Evolutionary conservation across 2,113 vertebrate species (phyloP).

Genomic region (Drymodes brunneopygia): DNA sequence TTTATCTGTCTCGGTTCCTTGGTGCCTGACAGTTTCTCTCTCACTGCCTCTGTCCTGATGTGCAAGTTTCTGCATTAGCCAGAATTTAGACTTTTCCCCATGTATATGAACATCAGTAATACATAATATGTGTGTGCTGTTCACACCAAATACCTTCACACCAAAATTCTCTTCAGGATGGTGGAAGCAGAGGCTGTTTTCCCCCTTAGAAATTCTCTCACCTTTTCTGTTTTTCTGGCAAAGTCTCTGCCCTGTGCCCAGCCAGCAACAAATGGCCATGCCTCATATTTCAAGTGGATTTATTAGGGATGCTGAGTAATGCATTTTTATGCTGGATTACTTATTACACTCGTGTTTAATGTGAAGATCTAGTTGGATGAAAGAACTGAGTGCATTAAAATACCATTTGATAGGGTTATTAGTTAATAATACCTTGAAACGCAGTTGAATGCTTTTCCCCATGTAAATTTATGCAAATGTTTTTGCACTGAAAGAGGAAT

Average conservation of each 20-base stretch:
- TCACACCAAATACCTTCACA: background rate
- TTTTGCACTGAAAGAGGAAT: background rate
- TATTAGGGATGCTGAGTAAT: background rate
- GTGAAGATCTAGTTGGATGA: background rate
- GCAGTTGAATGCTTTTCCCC: background rate
- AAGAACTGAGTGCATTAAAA: background rate
- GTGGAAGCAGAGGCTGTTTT: background rate
- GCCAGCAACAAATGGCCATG: background rate
- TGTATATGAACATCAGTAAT: background rate
- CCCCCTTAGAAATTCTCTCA: background rate
- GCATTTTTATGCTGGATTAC: background rate
- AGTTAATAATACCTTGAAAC: conserved; percentile 9
- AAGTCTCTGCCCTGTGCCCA: background rate
- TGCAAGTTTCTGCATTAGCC: background rate
- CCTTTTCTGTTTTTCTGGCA: background rate
- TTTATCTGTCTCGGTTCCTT: rapidly evolving
- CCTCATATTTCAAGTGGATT: background rate
- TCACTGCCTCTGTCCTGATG: background rate
- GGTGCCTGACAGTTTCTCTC: background rate
- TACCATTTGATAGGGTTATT: background rate
- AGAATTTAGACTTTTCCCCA: background rate
- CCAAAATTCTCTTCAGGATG: background rate
- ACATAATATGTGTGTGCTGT: background rate
- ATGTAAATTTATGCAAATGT: background rate
- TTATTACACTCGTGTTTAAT: background rate